Base-by-base conservation (phyloP, 2,113 vertebrate genomes). In the Macheiramphus alcinus region DNA sequence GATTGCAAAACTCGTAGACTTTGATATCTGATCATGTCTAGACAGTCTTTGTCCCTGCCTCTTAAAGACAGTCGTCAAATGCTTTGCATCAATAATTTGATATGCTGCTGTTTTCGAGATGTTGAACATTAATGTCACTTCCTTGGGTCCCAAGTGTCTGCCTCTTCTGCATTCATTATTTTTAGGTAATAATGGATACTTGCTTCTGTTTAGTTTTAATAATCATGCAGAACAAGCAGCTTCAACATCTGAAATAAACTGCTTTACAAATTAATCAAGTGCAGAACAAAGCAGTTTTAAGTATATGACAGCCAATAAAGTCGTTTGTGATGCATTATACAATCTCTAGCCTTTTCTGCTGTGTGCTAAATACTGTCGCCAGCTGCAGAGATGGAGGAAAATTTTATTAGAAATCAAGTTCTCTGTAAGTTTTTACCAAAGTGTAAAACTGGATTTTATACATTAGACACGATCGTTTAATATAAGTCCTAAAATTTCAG, bases 21-120 rank as follows among this genome's bases (percentile, higher is more conserved):
- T 89, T 96, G 97, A 97, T 98, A 98, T 98, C 96, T 93, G 97
- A 98, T 98, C 97, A 82, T 80, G 93, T 98, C 98, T 98, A 98
- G 95, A 97, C 90, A 95, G 95, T 80, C 94, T 96, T 95, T 95
- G 93, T 96, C 94, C 91, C 94, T 95, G 85, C 66, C 92, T 98
- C 96, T 97, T 97, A 98, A 98, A 97, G 97, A 93, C 94, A 88
- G 47, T 92, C 16, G 43, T 97, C 96, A 88, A 94, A 95, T 97
- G 94, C 95, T 97, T 98, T 97, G 94, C 90, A 97, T 96, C 83
- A 80, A 95, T 98, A 98, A 98, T 96, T 96, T 98, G 97, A 98
- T 98, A 98, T 88, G 96, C 87, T 90, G 91, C 86, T 91, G 94
- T 97, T 98, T 98, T 97, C 31, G 66, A 98, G 97, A 98, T 91